phyloP scores from a whole-genome alignment of 2,113 vertebrate genomes.

The Leucosticte australis region DNA sequence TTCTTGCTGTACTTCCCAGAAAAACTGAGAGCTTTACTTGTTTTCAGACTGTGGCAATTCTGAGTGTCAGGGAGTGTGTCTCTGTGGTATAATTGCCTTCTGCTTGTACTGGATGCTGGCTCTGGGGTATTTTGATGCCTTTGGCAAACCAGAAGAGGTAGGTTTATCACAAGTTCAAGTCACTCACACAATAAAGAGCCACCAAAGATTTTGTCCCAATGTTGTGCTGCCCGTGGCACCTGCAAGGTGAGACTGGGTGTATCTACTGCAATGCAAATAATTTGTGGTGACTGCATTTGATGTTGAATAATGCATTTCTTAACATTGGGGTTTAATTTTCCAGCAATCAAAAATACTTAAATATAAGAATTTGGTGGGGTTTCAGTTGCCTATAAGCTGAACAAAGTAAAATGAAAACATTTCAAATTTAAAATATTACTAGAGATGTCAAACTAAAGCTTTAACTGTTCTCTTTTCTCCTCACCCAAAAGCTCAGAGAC shows the following conservation, averaged over 20 bases:
- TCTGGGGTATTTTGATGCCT: constrained; percentile 5
- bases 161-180: neutral
- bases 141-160: constrained; percentile 26
- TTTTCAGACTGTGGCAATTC: neutral
- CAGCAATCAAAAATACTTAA: neutral
- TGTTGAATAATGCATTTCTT: neutral
- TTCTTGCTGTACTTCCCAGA: neutral
- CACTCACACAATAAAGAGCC: constrained; percentile 18
- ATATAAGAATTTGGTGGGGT: neutral
- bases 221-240: constrained; percentile 16
- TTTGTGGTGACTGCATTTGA: neutral
- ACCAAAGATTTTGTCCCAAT: constrained; percentile 22
- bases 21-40: neutral
- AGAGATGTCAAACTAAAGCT: neutral
- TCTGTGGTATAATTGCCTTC: constrained; percentile 10
- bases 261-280: neutral
- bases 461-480: neutral
- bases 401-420: neutral
- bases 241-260: neutral
- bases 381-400: neutral
- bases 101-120: neutral
- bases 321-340: neutral
- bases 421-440: neutral
- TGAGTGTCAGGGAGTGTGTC: neutral
- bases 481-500: neutral